Evolutionary conservation across 2,797 vertebrate species (phyloP).

Genomic region (Danio choprae): DNA sequence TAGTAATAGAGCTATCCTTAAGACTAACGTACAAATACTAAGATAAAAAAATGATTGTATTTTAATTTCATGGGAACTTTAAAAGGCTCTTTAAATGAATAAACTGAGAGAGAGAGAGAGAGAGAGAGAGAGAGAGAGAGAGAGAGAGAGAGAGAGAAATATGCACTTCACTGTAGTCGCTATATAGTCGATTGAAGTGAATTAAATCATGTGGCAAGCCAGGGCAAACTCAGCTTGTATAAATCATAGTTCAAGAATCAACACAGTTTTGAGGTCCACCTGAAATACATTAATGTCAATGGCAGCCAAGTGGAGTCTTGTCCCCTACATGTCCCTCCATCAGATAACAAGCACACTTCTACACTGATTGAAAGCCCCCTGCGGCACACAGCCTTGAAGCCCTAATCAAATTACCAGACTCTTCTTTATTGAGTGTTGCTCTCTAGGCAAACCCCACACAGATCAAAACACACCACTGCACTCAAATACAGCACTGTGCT

Average conservation of each 20-base stretch:
- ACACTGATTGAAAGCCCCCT: constrained; percentile 42
- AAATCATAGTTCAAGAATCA: constrained; percentile 55
- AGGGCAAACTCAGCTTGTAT: constrained; percentile 65
- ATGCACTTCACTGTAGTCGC: constrained; percentile 69
- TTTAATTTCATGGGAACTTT: too few relatives aligned
- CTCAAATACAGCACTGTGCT: not conserved
- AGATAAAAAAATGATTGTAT: too few relatives aligned
- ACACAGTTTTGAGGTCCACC: constrained; percentile 45
- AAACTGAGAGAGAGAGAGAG: not conserved
- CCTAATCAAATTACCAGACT: constrained; percentile 36
- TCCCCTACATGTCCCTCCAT: constrained; percentile 27
- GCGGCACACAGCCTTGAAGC: constrained; percentile 29
- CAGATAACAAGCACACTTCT: constrained; percentile 35
- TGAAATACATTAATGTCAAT: constrained; percentile 54
- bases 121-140: not conserved
- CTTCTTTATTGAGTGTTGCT: constrained; percentile 29
- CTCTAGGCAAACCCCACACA: constrained; percentile 24
- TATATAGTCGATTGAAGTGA: constrained; percentile 75
- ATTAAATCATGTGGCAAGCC: constrained; percentile 76
- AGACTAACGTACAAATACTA: too few relatives aligned
- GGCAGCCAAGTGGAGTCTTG: constrained; percentile 2
- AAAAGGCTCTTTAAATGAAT: too few relatives aligned
- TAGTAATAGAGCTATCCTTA: too few relatives aligned
- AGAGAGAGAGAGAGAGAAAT: constrained; percentile 42
- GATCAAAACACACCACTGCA: constrained; percentile 21